Evolutionary conservation across 2,888 invertebrate species (phyloP), one percentile per base, ranked within the genome.

Genomic region (Dicyrtomina minuta): DNA sequence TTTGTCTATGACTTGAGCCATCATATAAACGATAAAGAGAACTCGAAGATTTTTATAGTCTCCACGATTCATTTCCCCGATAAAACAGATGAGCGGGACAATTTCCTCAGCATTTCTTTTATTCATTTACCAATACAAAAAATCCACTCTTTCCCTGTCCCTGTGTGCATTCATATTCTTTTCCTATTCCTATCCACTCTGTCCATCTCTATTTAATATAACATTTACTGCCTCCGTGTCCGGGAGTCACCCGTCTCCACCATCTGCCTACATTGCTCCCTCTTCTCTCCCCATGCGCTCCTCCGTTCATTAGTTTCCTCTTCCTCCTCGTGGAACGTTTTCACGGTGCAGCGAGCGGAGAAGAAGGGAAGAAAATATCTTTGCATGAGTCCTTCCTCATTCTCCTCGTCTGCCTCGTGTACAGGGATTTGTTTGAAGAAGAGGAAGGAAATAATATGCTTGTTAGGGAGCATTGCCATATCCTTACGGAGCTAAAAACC

Each of bases 11-110:
- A 26, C 53, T 53, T 33, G 12, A 20, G 58, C 58, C 39, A 39
- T 64, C 49, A 39, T 39, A 65, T 24, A 15, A 55, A 65, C 24
- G 44, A 41, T 39, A 55, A 65, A 13, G 65, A 65, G 26, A 43
- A 43, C 64, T 64, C 20, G 39, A 56, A 44, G 65, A 65, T 65
- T 41, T 53, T 55, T 53, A 65, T 64, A 64, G 53, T 33, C 62
- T 46, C 26, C 62, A 49, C 26, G 62, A 39, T 58, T 58, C 33
- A 58, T 58, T 58, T 41, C 39, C 33, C 27, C 56, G 27, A 56
- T 56, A 56, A 56, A 56, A 17, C 17, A 56, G 33, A 17, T 13
- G 41, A 58, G 39, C 58, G 58, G 58, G 58, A 58, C 58, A 58
- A 58, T 58, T 58, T 41, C 41, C 51, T 51, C n/a, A 51, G 51